These are phyloP conservation scores for Halotydeus destructor DNA, from an alignment of 1,140 invertebrate species.

Conservation along the genomic window DNA sequence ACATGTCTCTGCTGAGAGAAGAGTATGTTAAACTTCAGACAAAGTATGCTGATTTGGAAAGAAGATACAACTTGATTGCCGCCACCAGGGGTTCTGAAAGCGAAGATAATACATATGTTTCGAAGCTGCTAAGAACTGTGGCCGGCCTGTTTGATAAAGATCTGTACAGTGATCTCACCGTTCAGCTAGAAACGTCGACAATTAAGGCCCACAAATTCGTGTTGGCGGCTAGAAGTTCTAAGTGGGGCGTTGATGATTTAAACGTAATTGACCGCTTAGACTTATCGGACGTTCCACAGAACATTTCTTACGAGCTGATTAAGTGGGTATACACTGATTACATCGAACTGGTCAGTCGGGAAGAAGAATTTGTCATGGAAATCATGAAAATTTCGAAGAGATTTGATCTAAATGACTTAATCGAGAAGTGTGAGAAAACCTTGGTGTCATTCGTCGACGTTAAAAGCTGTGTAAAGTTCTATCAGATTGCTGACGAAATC, in stretches of 20 bases:
- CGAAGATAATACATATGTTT: constrained; percentile 50
- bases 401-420: constrained; percentile 43
- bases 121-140: constrained; percentile 51
- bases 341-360: constrained; percentile 42
- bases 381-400: constrained; percentile 54
- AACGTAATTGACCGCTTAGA: constrained; percentile 37
- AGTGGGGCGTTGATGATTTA: constrained; percentile 49
- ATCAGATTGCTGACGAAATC: constrained; percentile 77
- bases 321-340: constrained; percentile 84
- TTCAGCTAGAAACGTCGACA: constrained; percentile 39
- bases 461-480: constrained; percentile 69
- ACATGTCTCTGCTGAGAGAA: constrained; percentile 58
- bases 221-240: constrained; percentile 58
- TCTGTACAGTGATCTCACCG: constrained; percentile 27
- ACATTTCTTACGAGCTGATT: constrained; percentile 50
- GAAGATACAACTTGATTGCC: constrained; percentile 53
- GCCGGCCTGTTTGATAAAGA: constrained; percentile 25
- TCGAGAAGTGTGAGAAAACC: constrained; percentile 53
- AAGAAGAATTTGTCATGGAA: constrained; percentile 37
- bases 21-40: constrained; percentile 75
- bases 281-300: constrained; percentile 28
- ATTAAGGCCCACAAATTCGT: constrained; percentile 74
- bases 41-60: constrained; percentile 55
- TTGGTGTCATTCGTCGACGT: constrained; percentile 63
- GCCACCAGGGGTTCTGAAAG: constrained; percentile 30